Evolutionary conservation across 2,797 vertebrate genomes (phyloP).

Genomic region (Triplophysa bombifrons): DNA sequence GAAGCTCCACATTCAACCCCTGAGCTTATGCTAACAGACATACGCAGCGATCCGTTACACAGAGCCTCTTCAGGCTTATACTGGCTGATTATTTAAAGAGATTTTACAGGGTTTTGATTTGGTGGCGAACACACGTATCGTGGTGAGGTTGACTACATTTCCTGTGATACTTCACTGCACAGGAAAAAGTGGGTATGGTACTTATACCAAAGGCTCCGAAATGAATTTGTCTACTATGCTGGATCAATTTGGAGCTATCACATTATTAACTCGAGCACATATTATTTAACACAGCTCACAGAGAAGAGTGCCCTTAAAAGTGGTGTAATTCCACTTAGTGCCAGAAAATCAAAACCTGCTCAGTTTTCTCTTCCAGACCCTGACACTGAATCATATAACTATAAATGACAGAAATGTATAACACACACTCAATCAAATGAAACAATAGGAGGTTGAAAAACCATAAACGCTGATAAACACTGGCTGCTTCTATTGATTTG

Average conservation of each 20-base stretch:
- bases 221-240: neutral
- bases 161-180: neutral
- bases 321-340: neutral
- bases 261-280: constrained; percentile 12
- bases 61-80: constrained; percentile 33
- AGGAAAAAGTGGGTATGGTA: neutral
- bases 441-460: constrained; percentile 50
- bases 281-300: constrained; percentile 6
- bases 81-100: constrained; percentile 32
- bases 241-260: constrained; percentile 11
- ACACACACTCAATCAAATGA: constrained; percentile 44
- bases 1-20: constrained; percentile 8
- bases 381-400: constrained; percentile 33
- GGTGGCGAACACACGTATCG: constrained; percentile 20
- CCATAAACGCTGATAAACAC: constrained; percentile 53
- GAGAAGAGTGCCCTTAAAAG: constrained; percentile 14
- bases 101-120: constrained; percentile 12
- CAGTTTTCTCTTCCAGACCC: constrained; percentile 10
- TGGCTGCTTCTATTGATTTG: constrained; percentile 49
- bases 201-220: neutral
- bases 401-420: constrained; percentile 54
- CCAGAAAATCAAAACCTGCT: constrained; percentile 20
- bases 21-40: constrained; percentile 35
- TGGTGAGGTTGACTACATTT: neutral
- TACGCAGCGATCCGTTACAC: constrained; percentile 48